Conservation (phyloP, 2,797 vertebrate genomes). For the Paguma larvata region DNA sequence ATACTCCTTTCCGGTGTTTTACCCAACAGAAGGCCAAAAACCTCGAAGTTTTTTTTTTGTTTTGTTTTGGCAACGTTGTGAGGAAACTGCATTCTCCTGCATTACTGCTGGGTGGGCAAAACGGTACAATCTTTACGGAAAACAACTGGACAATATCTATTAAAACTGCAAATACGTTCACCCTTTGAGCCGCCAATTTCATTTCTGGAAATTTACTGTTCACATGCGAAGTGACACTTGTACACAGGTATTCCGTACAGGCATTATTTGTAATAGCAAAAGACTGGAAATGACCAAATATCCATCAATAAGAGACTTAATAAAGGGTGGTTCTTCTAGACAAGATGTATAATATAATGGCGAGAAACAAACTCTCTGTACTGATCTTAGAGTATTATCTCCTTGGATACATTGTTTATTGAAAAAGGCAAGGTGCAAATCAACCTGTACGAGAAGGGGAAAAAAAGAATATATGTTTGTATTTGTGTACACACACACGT, state of each 20-base stretch:
- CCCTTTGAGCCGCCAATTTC: not conserved
- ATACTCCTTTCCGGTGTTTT: not conserved
- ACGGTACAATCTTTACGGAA: not conserved
- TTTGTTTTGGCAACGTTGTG: not conserved
- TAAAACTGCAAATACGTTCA: not conserved
- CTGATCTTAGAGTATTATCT: not conserved
- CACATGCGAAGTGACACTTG: not conserved
- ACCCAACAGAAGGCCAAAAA: not conserved
- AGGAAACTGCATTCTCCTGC: not conserved
- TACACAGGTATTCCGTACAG: too few relatives aligned
- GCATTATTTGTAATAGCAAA: not conserved
- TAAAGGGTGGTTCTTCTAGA: not conserved
- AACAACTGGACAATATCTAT: not conserved
- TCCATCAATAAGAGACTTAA: not conserved
- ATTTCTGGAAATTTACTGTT: constrained; percentile 14
- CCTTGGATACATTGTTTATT: not conserved
- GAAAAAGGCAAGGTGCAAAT: not conserved
- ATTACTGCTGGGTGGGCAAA: not conserved
- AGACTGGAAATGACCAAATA: not conserved
- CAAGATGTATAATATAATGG: not conserved
- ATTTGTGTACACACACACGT: not conserved
- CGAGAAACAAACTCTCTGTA: not conserved
- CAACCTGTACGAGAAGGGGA: not conserved
- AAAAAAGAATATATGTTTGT: not conserved
- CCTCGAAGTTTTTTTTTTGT: not conserved